Percentiles rank a stretch among this genome's conserved stretches.
These are phyloP conservation scores for Oxycera nigricornis DNA, from an alignment of 2,888 invertebrate genomes.

Conservation along the genomic window DNA sequence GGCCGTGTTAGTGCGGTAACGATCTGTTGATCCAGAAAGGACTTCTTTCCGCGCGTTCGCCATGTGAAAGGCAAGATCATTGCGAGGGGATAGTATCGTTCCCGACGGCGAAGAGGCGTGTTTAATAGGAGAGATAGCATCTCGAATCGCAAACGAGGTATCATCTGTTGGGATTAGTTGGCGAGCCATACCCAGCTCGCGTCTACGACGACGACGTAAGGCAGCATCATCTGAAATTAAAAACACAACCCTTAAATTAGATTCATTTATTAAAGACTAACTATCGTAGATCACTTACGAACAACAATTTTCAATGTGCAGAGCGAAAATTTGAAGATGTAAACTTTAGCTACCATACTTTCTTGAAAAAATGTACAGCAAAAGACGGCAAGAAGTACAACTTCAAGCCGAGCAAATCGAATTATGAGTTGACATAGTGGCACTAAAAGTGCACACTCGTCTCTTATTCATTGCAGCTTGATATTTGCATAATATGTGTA, in stretches of 20 bases:
- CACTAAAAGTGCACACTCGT: constrained; percentile 21
- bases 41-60: constrained; percentile 53
- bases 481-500: constrained; percentile 5
- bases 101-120: constrained; percentile 35
- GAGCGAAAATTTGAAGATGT: constrained; percentile 45
- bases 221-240: constrained; percentile 60
- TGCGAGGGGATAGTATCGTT: constrained; percentile 47
- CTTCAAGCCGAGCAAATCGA: constrained; percentile 21
- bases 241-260: constrained; percentile 9
- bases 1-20: constrained; percentile 51
- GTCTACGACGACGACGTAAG: constrained; percentile 58
- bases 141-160: constrained; percentile 53
- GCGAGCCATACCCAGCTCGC: constrained; percentile 58
- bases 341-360: constrained; percentile 45
- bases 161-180: constrained; percentile 57
- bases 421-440: constrained; percentile 31
- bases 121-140: constrained; percentile 55
- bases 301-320: constrained; percentile 44
- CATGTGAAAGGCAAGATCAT: constrained; percentile 54
- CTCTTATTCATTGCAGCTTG: background rate
- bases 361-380: background rate
- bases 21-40: constrained; percentile 49
- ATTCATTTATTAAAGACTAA: background rate
- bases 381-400: background rate
- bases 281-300: constrained; percentile 39